Base-by-base conservation (phyloP, 2,797 vertebrate species). In the Phoeniculus purpureus region DNA sequence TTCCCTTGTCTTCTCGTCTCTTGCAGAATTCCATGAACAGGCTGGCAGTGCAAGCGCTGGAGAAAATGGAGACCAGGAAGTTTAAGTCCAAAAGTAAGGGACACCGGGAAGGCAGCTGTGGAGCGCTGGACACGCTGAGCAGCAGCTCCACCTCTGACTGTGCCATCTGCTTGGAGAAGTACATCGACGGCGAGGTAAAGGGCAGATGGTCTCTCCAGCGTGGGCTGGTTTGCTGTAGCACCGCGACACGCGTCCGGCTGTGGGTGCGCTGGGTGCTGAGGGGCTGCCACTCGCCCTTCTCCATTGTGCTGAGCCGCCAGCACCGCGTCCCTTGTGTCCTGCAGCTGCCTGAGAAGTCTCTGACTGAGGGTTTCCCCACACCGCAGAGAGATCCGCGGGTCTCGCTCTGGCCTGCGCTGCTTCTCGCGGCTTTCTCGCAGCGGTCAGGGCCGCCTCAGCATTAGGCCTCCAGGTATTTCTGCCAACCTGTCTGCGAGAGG, bases 31-130 rank as follows among this genome's bases (percentile, higher is more conserved):
- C 99, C 59, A 98, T 99, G 99, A 99, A 99, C 97, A 98, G 99
- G 82, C 98, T 99, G 98, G 99, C 99, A 45, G 98, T 99, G 94
- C 99, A 99, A 96, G 99, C 99, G 16, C 95, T 99, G 96, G 99
- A 99, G 73, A 99, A 99, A 98, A 99, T 99, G 99, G 99, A 99
- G 96, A 99, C 99, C 5, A 98, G 98, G 34, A 99, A 99, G 96
- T 99, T 99, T 97, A 99, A 99, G 94, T 98, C 99, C 73, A 99
- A 99, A 97, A 98, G 97, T 79, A 99, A 99, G 93, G 98, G 98
- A 60, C 97, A 97, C 87, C 98, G 98, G 3, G 99, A 99, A 96
- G 98, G 97, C 95, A 98, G 98, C 98, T 99, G 98, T 2, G 98
- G 98, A 32, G 98, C 98, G 14, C 98, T 98, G 22, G 99, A 99